Base-by-base conservation (phyloP, 2,113 vertebrate species). In the Lampris incognitus region DNA sequence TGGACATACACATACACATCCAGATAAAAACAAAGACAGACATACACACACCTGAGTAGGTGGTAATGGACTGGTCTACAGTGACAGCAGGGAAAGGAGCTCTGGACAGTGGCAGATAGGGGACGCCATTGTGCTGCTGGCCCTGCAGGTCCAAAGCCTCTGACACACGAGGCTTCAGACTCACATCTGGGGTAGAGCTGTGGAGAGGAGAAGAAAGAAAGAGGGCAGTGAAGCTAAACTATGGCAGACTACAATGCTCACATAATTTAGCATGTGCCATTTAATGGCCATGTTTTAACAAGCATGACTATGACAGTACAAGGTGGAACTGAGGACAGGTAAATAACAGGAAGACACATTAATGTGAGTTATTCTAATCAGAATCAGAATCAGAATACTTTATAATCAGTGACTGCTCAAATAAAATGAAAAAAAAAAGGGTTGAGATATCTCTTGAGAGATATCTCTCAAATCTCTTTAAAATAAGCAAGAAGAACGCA, bases 141-240 rank as follows among this genome's bases (percentile, higher is more conserved):
- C 97, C 95, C 79, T 97, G 94, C 70, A 98, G 93, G 36, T 99
- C 97, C 1, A 95, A 93, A 41, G 95, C 94, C 79, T 98, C 98
- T 0, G 95, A 93, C 84, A 96, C 90, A 1, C 96, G 93, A 46
- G 95, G 95, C 91, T 98, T 99, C 88, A 97, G 95, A 72, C 96
- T 97, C 36, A 97, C 95, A 76, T 99, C 98, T 9, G 98, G 98
- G n/a, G 96, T 97, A 66, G 97, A 99, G 71, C 97, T 99, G 91
- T 42, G n/a, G 0, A 11, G 50, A 51, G 37, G 2, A 57, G 38
- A 52, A 39, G 36, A 83, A 13, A 1, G 40, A 57, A 48, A 11
- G 0, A 50, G 8, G 67, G 69, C 40, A 40, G 58, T 24, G 10
- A 3, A 38, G 0, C 38, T 9, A 11, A 10, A 9, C 1, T 52